Conservation (phyloP, 2,888 invertebrate genomes). For the Thymelicus acteon region DNA sequence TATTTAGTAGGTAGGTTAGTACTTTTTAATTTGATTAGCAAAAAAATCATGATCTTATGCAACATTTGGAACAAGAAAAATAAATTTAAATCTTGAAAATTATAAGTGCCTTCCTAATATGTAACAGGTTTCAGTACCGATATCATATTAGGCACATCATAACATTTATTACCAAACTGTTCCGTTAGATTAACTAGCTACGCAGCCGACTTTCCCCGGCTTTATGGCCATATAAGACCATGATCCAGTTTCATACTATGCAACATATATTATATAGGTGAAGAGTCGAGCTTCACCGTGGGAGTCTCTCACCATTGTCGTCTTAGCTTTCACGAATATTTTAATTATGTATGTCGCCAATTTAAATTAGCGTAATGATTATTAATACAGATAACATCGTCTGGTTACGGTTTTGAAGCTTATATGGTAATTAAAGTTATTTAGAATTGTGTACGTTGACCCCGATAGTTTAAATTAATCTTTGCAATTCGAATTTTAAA, state of each 20-base stretch:
- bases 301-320: constrained; percentile 71
- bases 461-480: neutral
- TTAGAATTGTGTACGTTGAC: neutral
- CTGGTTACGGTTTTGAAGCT: constrained; percentile 31
- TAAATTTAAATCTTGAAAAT: too few relatives aligned
- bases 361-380: constrained; percentile 72
- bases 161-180: constrained; percentile 25
- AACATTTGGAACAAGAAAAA: too few relatives aligned
- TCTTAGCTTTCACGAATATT: constrained; percentile 75
- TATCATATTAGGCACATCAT: neutral
- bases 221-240: constrained; percentile 51
- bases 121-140: too few relatives aligned
- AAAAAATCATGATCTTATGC: too few relatives aligned
- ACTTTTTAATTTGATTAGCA: too few relatives aligned
- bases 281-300: constrained; percentile 65
- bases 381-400: constrained; percentile 54
- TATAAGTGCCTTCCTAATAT: too few relatives aligned
- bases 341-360: constrained; percentile 77
- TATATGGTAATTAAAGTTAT: constrained; percentile 27
- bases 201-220: constrained; percentile 39
- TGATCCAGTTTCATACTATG: constrained; percentile 60
- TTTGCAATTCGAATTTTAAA: neutral
- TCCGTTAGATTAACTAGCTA: constrained; percentile 23
- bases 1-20: too few relatives aligned
- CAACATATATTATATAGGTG: constrained; percentile 61